Evolutionary conservation across 2,113 vertebrate genomes (phyloP), one percentile per base, ranked within the genome.

Genomic region (Hyperoodon ampullatus): DNA sequence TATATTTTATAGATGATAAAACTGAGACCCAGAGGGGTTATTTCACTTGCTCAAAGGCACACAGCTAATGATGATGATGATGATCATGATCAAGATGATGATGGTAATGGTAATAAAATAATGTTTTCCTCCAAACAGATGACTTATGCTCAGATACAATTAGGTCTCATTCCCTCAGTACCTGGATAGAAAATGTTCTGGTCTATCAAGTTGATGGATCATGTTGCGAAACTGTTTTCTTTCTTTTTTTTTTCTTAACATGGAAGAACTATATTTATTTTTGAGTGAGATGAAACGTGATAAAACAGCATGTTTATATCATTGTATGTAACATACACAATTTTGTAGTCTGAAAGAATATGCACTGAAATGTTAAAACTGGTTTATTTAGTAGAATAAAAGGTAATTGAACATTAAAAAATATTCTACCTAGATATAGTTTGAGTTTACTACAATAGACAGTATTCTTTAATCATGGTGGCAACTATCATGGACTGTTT

Each of bases 131-230:
- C 55, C 55, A 58, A 21, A 26, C 42, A 47, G 42, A 10, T 82
- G n/a, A 71, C 26, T 60, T 89, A 28, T 21, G 5, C 42, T 42
- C 33, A 74, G 24, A n/a, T 68, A 75, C 12, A 72, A 1, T 74
- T 93, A 72, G 21, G 18, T 72, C 24, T 82, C 26, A 16, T 95
- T 95, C 35, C 35, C 21, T 70, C 13, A 30, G 39, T 70, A 21
- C 53, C 26, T 61, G 66, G 42, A 94, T 53, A 84, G 80, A 85
- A 65, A 44, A 42, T 24, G 33, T 91, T 88, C 94, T 96, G 47
- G 39, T 26, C 21, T 23, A 2, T 84, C 74, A 13, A 6, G 39
- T 88, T 88, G 63, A 50, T 39, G 61, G 30, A 18, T 75, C 70
- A 21, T 44, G 21, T 83, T 53, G 24, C 60, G 60, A 77, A 71